Evolutionary conservation across 2,113 vertebrate genomes (phyloP).

Genomic region (Rhinolophus ferrumequinum): DNA sequence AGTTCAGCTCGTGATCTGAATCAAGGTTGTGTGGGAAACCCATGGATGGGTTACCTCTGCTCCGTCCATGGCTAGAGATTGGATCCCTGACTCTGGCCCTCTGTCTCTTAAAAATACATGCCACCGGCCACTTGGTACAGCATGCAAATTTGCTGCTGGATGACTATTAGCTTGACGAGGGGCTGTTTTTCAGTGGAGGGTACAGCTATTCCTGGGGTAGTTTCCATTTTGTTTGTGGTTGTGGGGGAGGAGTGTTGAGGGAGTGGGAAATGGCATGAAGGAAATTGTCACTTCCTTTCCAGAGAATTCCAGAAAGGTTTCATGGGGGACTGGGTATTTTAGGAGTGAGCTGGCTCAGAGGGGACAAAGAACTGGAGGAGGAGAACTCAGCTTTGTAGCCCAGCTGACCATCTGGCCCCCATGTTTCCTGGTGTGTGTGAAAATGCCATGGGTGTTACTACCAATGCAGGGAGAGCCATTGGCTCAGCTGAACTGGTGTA

Average conservation of each 20-base stretch:
- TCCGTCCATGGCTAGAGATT: not conserved
- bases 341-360: conserved; percentile 50
- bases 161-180: conserved; percentile 40
- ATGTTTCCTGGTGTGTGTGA: conserved; percentile 67
- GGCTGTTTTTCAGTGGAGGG: conserved; percentile 71
- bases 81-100: conserved; percentile 1
- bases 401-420: conserved; percentile 68
- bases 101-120: not conserved
- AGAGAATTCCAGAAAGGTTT: conserved; percentile 82
- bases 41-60: not conserved
- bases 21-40: not conserved
- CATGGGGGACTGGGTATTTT: conserved; percentile 71
- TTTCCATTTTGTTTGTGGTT: conserved; percentile 79
- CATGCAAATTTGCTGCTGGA: not conserved
- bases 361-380: conserved; percentile 32
- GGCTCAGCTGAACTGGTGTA: conserved; percentile 11
- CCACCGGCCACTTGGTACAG: not conserved
- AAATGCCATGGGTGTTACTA: conserved; percentile 66
- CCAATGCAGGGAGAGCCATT: conserved; percentile 42
- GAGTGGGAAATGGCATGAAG: conserved; percentile 79
- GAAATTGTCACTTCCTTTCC: conserved; percentile 81
- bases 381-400: conserved; percentile 48
- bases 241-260: conserved; percentile 69
- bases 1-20: not conserved
- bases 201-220: conserved; percentile 76